phyloP scores from a whole-genome alignment of 2,113 vertebrate genomes.

The Myanophis thanlyinensis region DNA sequence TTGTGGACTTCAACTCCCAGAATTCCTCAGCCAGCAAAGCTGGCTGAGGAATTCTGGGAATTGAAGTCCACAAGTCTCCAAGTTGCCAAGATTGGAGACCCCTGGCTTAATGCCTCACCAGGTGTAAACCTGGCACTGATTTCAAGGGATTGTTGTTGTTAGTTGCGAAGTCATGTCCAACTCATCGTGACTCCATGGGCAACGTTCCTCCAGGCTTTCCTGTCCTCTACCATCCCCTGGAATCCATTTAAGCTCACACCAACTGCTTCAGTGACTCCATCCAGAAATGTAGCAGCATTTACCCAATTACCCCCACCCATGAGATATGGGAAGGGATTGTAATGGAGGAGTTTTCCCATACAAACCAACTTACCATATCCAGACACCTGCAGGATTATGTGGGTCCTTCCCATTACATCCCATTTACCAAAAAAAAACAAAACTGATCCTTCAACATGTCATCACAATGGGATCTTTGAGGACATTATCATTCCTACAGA shows the following conservation, averaged over 20 bases:
- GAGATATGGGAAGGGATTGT: background rate
- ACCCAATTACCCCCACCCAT: accelerated
- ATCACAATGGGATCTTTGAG: background rate
- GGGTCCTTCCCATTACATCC: background rate
- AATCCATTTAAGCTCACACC: too few species aligned
- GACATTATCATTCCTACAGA: background rate
- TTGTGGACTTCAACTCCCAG: too few species aligned
- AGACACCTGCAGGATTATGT: background rate
- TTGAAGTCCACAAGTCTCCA: too few species aligned
- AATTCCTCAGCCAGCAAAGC: too few species aligned
- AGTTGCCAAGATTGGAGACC: too few species aligned
- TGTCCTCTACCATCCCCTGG: too few species aligned
- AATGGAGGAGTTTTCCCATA: background rate
- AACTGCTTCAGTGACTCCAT: background rate
- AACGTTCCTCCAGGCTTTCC: too few species aligned
- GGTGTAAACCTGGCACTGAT: background rate
- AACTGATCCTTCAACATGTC: background rate
- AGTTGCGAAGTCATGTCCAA: too few species aligned
- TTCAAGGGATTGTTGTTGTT: background rate
- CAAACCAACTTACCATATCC: background rate
- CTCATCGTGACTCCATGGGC: too few species aligned
- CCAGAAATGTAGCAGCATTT: background rate
- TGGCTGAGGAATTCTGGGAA: too few species aligned
- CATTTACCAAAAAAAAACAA: background rate
- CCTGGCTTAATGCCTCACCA: background rate